A percentile compares a stretch with the other conserved stretches of the same genome.
These are phyloP conservation scores for Tyrannus savana DNA, from an alignment of 2,113 vertebrate species.

Conservation along the genomic window DNA sequence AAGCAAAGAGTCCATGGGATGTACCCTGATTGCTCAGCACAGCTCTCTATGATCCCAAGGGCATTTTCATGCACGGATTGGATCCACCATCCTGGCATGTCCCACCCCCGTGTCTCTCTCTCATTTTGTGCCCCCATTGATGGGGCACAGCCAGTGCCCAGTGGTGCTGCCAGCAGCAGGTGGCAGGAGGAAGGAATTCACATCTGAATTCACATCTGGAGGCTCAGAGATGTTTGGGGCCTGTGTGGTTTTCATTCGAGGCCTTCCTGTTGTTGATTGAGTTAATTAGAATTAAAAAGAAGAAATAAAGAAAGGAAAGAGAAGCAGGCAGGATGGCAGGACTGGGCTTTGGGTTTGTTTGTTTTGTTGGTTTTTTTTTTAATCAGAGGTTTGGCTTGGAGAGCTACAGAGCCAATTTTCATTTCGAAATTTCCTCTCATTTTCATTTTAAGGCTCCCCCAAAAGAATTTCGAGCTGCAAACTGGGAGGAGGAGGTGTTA, in stretches of 20 bases:
- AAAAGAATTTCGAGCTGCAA: neutral
- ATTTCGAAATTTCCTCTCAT: neutral
- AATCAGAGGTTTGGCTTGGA: neutral
- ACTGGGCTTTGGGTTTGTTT: neutral
- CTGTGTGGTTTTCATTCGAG: conserved; percentile 31
- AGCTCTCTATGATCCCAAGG: rapidly evolving
- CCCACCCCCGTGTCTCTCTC: neutral
- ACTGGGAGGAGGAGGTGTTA: neutral
- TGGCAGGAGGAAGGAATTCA: conserved; percentile 30
- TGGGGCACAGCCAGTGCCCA: neutral
- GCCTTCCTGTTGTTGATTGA: neutral
- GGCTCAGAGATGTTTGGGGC: neutral
- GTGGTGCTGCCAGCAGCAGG: neutral
- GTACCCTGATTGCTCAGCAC: neutral
- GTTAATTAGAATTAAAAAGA: neutral
- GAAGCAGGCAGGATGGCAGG: neutral
- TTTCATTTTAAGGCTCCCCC: neutral
- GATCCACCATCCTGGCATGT: neutral
- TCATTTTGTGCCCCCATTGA: rapidly evolving
- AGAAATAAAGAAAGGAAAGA: neutral
- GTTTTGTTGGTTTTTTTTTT: neutral
- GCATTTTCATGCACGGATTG: rapidly evolving
- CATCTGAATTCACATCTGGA: conserved; percentile 46
- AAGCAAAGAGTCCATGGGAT: rapidly evolving
- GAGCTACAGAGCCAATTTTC: neutral